These are phyloP conservation scores for Pluvianellus socialis DNA, from an alignment of 2,113 vertebrate species.

Conservation along the genomic window DNA sequence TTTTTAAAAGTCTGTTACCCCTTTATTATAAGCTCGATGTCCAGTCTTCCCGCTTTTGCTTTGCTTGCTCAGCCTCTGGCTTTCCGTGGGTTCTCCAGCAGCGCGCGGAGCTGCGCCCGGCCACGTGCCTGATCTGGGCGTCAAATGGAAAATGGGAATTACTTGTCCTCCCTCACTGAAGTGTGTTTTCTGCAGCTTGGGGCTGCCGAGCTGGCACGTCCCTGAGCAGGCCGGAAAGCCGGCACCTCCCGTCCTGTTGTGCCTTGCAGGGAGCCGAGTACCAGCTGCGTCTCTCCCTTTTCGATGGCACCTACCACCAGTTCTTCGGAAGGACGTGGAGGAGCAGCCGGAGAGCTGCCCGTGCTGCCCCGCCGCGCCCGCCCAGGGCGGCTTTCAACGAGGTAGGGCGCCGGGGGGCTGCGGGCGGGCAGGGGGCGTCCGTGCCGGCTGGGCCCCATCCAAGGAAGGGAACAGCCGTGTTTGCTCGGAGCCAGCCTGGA, in stretches of 20 bases:
- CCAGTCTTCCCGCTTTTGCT: background rate
- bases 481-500: background rate
- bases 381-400: constrained; percentile 79
- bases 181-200: background rate
- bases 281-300: constrained; percentile 86
- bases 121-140: accelerated
- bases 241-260: accelerated
- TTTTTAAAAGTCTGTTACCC: background rate
- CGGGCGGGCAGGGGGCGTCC: accelerated
- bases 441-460: accelerated
- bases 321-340: constrained; percentile 94
- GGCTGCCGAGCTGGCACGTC: background rate
- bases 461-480: background rate
- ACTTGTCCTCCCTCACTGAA: no score
- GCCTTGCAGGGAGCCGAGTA: constrained; percentile 48
- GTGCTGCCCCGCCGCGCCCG: background rate
- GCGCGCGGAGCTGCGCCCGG: accelerated
- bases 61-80: background rate
- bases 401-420: constrained; percentile 67
- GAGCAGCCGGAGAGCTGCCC: constrained; percentile 62
- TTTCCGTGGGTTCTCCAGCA: background rate
- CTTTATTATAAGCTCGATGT: background rate
- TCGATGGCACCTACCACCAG: constrained; percentile 81
- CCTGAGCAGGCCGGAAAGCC: accelerated
- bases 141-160: accelerated